These are phyloP conservation scores for Odontamblyopus lacepedii DNA, from an alignment of 2,797 vertebrate genomes.

Conservation along the genomic window DNA sequence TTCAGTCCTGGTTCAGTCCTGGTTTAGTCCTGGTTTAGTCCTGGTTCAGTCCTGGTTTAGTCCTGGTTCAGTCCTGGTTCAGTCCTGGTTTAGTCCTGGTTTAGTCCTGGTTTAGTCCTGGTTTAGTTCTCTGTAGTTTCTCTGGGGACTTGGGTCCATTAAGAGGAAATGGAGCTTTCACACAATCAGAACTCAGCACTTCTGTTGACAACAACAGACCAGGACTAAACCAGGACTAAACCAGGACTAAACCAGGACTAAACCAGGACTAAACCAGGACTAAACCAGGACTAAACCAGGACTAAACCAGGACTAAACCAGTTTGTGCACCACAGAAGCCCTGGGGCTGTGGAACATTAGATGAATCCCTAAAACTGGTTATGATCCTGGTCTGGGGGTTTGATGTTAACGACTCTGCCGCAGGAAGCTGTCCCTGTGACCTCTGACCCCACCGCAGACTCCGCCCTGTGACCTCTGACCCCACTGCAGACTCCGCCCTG, in stretches of 20 bases:
- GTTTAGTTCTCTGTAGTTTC: not conserved
- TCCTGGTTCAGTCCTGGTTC: not conserved
- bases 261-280: not conserved
- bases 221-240: not conserved
- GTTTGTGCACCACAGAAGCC: too few species aligned
- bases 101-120: too few species aligned
- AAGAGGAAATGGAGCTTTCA: constrained; percentile 4
- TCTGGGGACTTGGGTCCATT: not conserved
- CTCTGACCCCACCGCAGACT: constrained; percentile 31
- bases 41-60: not conserved
- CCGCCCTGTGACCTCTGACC: too few species aligned
- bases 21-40: not conserved
- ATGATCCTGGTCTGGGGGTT: too few species aligned
- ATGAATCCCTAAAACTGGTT: too few species aligned
- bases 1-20: too few species aligned
- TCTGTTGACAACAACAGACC: not conserved
- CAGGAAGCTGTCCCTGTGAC: constrained; percentile 29
- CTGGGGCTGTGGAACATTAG: too few species aligned
- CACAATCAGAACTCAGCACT: not conserved
- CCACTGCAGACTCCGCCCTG: constrained; percentile 40
- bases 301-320: not conserved
- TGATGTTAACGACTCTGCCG: too few species aligned
- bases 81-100: too few species aligned
- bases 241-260: not conserved
- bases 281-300: not conserved